Evolutionary conservation across 2,797 vertebrate genomes (phyloP).

Genomic region (Tragelaphus oryx): DNA sequence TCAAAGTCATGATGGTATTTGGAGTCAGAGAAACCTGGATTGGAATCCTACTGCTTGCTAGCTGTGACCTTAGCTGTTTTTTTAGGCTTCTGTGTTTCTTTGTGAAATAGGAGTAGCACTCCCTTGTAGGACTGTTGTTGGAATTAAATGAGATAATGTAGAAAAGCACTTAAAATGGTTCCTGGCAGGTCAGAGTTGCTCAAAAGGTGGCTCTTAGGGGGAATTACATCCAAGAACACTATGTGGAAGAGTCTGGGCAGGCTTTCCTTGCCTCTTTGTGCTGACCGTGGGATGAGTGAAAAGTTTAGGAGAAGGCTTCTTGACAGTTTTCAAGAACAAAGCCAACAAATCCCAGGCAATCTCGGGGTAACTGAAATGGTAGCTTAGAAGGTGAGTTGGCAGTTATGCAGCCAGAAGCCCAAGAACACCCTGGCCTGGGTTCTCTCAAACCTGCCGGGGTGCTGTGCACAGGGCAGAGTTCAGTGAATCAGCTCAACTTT

Average conservation of each 20-base stretch:
- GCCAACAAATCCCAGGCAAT: background rate
- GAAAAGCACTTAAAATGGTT: background rate
- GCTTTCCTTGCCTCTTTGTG: background rate
- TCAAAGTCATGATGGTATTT: background rate
- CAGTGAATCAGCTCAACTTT: background rate
- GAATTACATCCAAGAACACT: background rate
- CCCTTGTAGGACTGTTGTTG: background rate
- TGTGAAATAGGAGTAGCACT: background rate
- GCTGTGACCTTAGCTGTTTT: background rate
- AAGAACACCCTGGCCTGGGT: background rate
- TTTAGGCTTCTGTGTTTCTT: background rate
- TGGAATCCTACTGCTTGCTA: background rate
- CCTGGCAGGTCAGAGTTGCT: background rate
- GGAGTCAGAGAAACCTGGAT: background rate
- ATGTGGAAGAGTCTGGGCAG: background rate
- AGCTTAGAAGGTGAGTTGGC: background rate
- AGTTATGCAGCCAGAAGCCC: background rate
- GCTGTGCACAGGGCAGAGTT: background rate
- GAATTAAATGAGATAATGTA: background rate
- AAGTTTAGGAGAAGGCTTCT: background rate
- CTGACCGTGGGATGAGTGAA: background rate
- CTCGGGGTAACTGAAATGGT: background rate
- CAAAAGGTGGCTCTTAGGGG: background rate
- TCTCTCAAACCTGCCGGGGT: background rate
- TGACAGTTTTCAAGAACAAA: background rate